A percentile compares a stretch with the other conserved stretches of the same genome.
These are phyloP conservation scores for Protonemura montana DNA, from an alignment of 2,888 invertebrate species.

Conservation along the genomic window DNA sequence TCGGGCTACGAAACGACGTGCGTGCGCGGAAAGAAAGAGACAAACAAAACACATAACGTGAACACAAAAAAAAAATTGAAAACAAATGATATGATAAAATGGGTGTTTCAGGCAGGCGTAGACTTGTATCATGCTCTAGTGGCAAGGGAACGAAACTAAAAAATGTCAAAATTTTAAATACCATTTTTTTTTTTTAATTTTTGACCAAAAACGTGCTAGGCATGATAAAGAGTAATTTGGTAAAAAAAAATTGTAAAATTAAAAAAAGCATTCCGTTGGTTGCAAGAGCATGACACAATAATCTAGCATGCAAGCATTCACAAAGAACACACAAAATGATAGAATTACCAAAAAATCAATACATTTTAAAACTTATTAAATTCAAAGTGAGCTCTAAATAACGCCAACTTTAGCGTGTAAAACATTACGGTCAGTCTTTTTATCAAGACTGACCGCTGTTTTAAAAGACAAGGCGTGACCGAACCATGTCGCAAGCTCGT, in stretches of 20 bases:
- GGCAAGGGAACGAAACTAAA: background rate
- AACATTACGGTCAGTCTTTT: no score
- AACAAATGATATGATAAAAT: background rate
- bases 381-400: background rate
- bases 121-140: background rate
- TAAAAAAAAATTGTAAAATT: background rate
- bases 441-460: no score
- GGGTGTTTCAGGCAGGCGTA: background rate
- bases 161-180: background rate
- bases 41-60: conserved; percentile 43
- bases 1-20: conserved; percentile 40
- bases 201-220: no score
- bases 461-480: background rate
- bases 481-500: background rate
- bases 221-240: no score
- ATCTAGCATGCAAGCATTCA: background rate
- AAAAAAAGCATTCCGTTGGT: background rate
- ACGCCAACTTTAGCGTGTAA: background rate
- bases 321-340: background rate
- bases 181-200: no score
- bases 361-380: background rate
- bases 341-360: background rate
- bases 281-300: background rate
- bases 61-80: conserved; percentile 24
- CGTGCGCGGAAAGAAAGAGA: conserved; percentile 25